phyloP scores from a whole-genome alignment of 2,797 vertebrate genomes.

The Halcyon leucocephala region DNA sequence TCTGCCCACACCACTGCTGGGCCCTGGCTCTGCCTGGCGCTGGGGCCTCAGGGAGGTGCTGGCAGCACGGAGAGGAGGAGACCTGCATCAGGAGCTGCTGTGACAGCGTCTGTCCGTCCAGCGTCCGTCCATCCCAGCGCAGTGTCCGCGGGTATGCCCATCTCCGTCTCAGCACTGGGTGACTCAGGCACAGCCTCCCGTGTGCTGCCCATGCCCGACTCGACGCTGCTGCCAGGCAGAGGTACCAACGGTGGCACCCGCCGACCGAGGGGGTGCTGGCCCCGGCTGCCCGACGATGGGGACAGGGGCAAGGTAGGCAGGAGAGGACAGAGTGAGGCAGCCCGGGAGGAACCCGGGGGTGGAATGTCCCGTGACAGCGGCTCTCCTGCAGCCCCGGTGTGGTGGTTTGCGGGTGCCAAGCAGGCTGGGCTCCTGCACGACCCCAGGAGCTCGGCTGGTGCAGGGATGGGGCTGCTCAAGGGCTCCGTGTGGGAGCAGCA shows the following conservation, averaged over 20 bases:
- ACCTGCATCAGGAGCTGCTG: neutral
- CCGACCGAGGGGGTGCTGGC: neutral
- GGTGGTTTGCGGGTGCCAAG: neutral
- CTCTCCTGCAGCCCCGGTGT: rapidly evolving
- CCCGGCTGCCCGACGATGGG: neutral
- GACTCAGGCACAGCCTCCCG: neutral
- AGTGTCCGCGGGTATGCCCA: neutral
- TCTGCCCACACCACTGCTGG: rapidly evolving
- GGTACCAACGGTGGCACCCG: neutral
- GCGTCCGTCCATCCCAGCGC: rapidly evolving
- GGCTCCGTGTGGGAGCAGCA: neutral
- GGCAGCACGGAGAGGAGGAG: rapidly evolving
- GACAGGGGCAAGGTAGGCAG: too few species aligned
- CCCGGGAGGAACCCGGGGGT: rapidly evolving
- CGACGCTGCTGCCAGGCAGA: neutral
- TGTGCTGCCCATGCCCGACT: neutral
- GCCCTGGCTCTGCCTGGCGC: rapidly evolving
- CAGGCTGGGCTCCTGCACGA: rapidly evolving
- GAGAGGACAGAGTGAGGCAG: rapidly evolving
- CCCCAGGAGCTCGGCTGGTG: rapidly evolving
- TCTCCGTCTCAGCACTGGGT: neutral
- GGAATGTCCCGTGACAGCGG: rapidly evolving
- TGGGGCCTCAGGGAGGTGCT: rapidly evolving
- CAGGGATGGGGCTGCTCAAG: rapidly evolving
- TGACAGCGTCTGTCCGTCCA: neutral